phyloP scores from a whole-genome alignment of 2,888 invertebrate species.

The Tachina lurida region DNA sequence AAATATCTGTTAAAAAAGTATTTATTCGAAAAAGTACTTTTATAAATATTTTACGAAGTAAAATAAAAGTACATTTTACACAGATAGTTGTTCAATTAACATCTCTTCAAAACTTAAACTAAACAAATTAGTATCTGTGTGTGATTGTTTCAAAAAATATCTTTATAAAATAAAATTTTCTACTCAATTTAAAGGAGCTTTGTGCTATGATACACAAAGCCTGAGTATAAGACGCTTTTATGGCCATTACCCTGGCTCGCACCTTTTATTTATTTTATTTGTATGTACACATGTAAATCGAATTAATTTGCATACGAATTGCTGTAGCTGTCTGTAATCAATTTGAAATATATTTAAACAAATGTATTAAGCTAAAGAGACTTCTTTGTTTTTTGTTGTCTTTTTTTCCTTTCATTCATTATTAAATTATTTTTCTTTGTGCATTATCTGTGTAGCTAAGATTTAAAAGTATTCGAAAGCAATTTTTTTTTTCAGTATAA shows the following conservation, averaged over 20 bases:
- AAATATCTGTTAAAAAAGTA: not conserved
- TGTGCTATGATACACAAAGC: not conserved
- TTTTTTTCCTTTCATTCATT: conserved; percentile 4
- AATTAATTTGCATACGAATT: conserved; percentile 31
- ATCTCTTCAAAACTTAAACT: not conserved
- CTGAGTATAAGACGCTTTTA: not conserved
- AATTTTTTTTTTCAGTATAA: conserved; percentile 2
- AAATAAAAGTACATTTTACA: not conserved
- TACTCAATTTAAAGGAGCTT: not conserved
- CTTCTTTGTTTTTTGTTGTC: not conserved
- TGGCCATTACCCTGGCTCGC: not conserved
- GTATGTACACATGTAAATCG: not conserved
- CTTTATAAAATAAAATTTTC: not conserved
- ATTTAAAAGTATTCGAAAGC: conserved; percentile 15
- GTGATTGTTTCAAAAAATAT: not conserved
- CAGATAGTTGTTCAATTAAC: not conserved
- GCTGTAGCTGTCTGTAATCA: not conserved
- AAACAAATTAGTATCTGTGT: not conserved
- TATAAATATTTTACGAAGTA: not conserved
- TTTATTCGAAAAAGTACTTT: not conserved
- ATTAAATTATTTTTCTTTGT: conserved; percentile 22
- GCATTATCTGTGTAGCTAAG: conserved; percentile 20
- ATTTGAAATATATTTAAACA: conserved; percentile 1
- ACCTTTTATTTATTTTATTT: not conserved
- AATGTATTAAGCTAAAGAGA: not conserved